phyloP scores from a whole-genome alignment of 1,140 invertebrate species.

The Penaeus japonicus region DNA sequence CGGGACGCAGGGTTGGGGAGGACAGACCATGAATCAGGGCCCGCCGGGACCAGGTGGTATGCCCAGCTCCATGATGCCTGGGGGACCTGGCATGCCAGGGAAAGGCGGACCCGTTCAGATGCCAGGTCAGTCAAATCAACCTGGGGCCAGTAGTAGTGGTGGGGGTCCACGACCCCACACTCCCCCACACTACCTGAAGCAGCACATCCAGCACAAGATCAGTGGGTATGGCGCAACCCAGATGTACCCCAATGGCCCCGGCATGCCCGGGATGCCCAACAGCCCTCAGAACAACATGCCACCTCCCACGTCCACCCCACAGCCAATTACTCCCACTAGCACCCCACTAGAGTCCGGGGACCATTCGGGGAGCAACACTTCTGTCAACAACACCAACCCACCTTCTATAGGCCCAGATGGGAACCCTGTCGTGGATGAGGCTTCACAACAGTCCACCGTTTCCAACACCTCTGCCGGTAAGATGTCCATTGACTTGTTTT shows the following conservation, averaged over 20 bases:
- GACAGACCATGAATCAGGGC: conserved; percentile 52
- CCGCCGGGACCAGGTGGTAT: conserved; percentile 47
- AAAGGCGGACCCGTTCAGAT: conserved; percentile 61
- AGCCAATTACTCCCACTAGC: conserved; percentile 58
- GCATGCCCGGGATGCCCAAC: conserved; percentile 55
- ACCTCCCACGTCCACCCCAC: conserved; percentile 67
- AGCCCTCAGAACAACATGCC: conserved; percentile 68
- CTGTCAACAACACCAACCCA: conserved; percentile 55
- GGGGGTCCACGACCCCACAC: conserved; percentile 58
- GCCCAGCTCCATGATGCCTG: conserved; percentile 39
- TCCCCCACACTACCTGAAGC: conserved; percentile 70
- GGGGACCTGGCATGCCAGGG: conserved; percentile 51
- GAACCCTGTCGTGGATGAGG: conserved; percentile 80
- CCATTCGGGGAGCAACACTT: conserved; percentile 45
- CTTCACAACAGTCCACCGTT: conserved; percentile 88
- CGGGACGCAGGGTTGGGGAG: conserved; percentile 56
- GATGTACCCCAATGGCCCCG: conserved; percentile 58
- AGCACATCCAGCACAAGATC: conserved; percentile 68
- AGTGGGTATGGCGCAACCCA: conserved; percentile 50
- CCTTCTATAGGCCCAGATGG: conserved; percentile 83
- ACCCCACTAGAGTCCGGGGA: conserved; percentile 53
- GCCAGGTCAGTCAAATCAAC: conserved; percentile 58
- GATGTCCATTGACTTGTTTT: neutral
- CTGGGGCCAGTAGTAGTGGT: conserved; percentile 58
- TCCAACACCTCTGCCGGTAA: conserved; percentile 80